phyloP scores from a whole-genome alignment of 2,888 invertebrate genomes.

The Helobdella robusta region DNA sequence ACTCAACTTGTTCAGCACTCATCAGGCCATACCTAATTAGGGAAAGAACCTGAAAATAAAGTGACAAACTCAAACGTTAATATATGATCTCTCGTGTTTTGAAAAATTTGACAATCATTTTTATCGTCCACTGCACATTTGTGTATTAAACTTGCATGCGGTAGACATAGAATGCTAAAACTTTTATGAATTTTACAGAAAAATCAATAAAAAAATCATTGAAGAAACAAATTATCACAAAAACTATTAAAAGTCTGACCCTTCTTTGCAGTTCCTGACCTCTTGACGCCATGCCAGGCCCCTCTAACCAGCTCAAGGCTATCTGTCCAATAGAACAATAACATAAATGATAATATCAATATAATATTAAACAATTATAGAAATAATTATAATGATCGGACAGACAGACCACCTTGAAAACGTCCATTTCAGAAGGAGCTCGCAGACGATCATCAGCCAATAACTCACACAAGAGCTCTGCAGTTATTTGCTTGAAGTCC shows the following conservation, averaged over 20 bases:
- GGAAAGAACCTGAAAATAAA: too few relatives aligned
- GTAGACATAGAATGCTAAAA: too few relatives aligned
- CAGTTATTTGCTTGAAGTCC: slow-evolving; percentile 33
- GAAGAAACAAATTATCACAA: too few relatives aligned
- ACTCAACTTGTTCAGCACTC: slow-evolving; percentile 35
- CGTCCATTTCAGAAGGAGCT: slow-evolving; percentile 35
- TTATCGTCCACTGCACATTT: too few relatives aligned
- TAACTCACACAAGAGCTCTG: slow-evolving; percentile 35
- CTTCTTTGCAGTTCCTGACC: slow-evolving; percentile 19
- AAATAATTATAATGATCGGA: too few relatives aligned
- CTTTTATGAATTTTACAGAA: too few relatives aligned
- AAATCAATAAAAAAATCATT: too few relatives aligned
- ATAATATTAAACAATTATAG: neutral
- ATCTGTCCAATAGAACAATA: slow-evolving; percentile 12
- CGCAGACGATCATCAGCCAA: slow-evolving; percentile 31
- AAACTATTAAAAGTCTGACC: neutral
- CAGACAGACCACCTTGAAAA: slow-evolving; percentile 29
- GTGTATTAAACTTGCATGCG: too few relatives aligned
- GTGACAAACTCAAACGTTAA: too few relatives aligned
- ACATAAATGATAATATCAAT: neutral
- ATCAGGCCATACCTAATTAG: slow-evolving; percentile 34
- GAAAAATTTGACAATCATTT: too few relatives aligned
- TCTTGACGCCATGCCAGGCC: neutral
- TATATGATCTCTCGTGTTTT: too few relatives aligned
- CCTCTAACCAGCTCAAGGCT: slow-evolving; percentile 33